phyloP scores from a whole-genome alignment of 2,797 vertebrate genomes.

The Hypotaenidia okinawae region DNA sequence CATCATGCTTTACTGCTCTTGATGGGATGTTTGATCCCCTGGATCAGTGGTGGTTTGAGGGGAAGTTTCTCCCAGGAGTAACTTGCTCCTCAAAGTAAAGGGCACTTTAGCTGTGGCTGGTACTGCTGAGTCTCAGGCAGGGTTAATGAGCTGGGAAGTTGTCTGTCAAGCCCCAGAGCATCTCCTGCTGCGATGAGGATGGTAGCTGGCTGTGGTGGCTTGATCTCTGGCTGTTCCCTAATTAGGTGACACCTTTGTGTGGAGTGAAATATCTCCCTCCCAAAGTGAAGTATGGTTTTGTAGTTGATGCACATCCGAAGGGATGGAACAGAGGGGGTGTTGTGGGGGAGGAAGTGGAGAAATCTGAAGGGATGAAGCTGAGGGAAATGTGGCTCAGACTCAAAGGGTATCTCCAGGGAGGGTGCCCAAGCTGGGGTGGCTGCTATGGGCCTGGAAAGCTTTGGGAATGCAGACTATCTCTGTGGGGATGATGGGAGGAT shows the following conservation, averaged over 20 bases:
- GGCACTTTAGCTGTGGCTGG: neutral
- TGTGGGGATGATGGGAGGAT: neutral
- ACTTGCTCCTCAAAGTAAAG: neutral
- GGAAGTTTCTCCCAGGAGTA: neutral
- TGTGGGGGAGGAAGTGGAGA: neutral
- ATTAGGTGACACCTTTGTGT: neutral
- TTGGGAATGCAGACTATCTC: neutral
- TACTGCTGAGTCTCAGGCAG: neutral
- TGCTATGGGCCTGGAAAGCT: neutral
- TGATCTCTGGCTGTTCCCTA: neutral
- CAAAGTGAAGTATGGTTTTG: neutral
- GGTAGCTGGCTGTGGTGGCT: neutral
- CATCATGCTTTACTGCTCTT: accelerated
- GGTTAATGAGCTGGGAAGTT: slow-evolving; percentile 16
- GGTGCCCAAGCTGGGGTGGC: neutral
- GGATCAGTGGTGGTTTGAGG: neutral
- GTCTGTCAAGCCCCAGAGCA: slow-evolving; percentile 2
- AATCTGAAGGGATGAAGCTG: neutral
- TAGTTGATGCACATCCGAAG: neutral
- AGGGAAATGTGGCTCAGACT: neutral
- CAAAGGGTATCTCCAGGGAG: neutral
- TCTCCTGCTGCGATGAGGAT: neutral
- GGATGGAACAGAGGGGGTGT: neutral
- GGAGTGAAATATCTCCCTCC: neutral
- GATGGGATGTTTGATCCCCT: neutral